Evolutionary conservation across 2,797 vertebrate species (phyloP).

Genomic region (Enteromius paludinosus): DNA sequence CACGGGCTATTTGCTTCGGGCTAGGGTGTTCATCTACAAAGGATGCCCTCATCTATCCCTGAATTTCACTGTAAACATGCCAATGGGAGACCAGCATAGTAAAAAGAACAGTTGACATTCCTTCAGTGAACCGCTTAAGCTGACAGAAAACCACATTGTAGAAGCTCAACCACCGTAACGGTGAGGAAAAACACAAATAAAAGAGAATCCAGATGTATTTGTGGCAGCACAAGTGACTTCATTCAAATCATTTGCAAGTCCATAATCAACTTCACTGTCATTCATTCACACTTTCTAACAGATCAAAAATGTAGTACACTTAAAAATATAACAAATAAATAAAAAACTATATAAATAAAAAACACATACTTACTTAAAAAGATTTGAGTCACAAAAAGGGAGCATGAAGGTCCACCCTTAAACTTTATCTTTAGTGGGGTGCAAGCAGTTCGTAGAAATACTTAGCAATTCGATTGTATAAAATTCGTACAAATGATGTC

Average conservation of each 20-base stretch:
- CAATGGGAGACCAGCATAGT: slow-evolving; percentile 51
- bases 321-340: background rate
- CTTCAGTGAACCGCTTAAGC: slow-evolving; percentile 57
- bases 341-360: background rate
- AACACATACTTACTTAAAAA: background rate
- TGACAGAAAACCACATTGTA: slow-evolving; percentile 73
- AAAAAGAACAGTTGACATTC: slow-evolving; percentile 46
- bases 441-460: too few relatives aligned
- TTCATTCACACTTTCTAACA: background rate
- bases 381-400: too few relatives aligned
- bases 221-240: slow-evolving; percentile 16
- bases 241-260: background rate
- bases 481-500: background rate
- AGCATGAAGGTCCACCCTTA: background rate
- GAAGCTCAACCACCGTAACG: slow-evolving; percentile 69
- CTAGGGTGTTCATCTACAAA: slow-evolving; percentile 54
- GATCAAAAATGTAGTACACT: background rate
- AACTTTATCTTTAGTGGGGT: background rate
- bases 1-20: background rate
- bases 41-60: slow-evolving; percentile 51
- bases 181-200: slow-evolving; percentile 69
- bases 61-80: slow-evolving; percentile 50
- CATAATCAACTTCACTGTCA: slow-evolving; percentile 3
- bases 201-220: slow-evolving; percentile 40
- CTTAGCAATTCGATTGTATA: too few relatives aligned